Percentiles rank a stretch among this genome's conserved stretches.
These are phyloP conservation scores for Liodrosophila aerea DNA, from an alignment of 2,888 invertebrate species.

Conservation along the genomic window DNA sequence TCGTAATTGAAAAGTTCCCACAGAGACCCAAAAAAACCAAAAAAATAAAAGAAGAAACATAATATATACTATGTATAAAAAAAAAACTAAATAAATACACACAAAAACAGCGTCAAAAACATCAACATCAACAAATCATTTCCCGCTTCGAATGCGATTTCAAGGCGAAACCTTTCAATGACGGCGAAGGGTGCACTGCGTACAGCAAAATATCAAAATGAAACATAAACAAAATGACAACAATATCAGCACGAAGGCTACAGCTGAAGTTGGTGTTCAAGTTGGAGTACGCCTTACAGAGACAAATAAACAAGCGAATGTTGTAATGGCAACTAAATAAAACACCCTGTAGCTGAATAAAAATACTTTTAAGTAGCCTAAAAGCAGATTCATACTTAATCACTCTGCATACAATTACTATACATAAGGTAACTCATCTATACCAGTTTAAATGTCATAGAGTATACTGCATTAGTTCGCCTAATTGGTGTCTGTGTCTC, in stretches of 20 bases:
- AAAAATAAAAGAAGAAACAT: conserved; percentile 11
- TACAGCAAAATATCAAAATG: conserved; percentile 16
- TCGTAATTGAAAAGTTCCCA: conserved; percentile 61
- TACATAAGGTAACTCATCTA: too few relatives aligned
- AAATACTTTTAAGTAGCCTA: too few relatives aligned
- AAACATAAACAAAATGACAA: conserved; percentile 15
- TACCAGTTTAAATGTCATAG: too few relatives aligned
- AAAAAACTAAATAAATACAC: conserved; percentile 19
- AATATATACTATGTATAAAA: conserved; percentile 5
- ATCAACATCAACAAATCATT: conserved; percentile 52
- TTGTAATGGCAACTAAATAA: conserved; percentile 9
- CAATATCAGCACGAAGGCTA: conserved; percentile 38
- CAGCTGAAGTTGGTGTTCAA: conserved; percentile 22
- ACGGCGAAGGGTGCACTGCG: conserved; percentile 54
- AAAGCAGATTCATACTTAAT: too few relatives aligned
- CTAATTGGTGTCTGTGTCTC: too few relatives aligned
- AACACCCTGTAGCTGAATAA: conserved; percentile 14
- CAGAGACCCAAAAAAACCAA: conserved; percentile 23
- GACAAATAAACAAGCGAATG: conserved; percentile 26
- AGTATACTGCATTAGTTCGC: too few relatives aligned
- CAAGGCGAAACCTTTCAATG: conserved; percentile 72
- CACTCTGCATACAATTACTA: too few relatives aligned
- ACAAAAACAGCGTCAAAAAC: conserved; percentile 19
- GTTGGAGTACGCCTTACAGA: conserved; percentile 31
- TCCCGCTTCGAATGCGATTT: conserved; percentile 69